Evolutionary conservation across 2,888 invertebrate species (phyloP).

Genomic region (Trichacis sp.): DNA sequence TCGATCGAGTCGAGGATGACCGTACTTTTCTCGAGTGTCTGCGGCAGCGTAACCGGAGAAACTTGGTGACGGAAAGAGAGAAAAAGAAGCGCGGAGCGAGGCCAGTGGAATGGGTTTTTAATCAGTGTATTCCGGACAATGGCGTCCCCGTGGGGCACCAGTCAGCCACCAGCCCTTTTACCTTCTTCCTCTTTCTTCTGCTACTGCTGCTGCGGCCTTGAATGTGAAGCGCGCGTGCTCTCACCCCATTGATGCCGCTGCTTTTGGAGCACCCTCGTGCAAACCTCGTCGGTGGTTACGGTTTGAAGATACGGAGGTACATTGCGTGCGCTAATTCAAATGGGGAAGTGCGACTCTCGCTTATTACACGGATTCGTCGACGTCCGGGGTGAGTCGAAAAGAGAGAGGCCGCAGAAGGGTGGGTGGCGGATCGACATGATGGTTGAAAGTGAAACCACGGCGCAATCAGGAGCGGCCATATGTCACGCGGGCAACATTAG

Average conservation of each 20-base stretch:
- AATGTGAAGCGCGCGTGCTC: conserved; percentile 52
- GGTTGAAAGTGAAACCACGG: conserved; percentile 57
- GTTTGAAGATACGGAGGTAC: conserved; percentile 44
- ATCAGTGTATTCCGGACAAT: conserved; percentile 67
- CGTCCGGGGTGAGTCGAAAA: neutral
- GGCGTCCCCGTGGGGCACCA: conserved; percentile 60
- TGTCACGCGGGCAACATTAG: conserved; percentile 56
- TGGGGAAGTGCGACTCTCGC: conserved; percentile 28
- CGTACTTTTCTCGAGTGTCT: too few species aligned
- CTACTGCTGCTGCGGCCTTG: conserved; percentile 56
- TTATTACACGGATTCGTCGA: conserved; percentile 16
- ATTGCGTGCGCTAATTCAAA: conserved; percentile 49
- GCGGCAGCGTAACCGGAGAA: too few species aligned
- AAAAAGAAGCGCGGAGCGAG: conserved; percentile 20
- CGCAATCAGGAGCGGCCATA: conserved; percentile 59
- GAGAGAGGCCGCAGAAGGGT: too few species aligned
- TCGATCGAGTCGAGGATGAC: too few species aligned
- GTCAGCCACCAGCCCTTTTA: conserved; percentile 49
- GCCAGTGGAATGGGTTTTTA: conserved; percentile 64
- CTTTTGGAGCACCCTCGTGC: conserved; percentile 29
- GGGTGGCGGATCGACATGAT: too few species aligned
- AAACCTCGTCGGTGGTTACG: conserved; percentile 33
- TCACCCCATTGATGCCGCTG: conserved; percentile 50
- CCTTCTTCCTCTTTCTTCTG: conserved; percentile 50
- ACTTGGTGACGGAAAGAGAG: conserved; percentile 38